Evolutionary conservation across 2,888 invertebrate species (phyloP), one percentile per base, ranked within the genome.

Genomic region (Amitus sp.): DNA sequence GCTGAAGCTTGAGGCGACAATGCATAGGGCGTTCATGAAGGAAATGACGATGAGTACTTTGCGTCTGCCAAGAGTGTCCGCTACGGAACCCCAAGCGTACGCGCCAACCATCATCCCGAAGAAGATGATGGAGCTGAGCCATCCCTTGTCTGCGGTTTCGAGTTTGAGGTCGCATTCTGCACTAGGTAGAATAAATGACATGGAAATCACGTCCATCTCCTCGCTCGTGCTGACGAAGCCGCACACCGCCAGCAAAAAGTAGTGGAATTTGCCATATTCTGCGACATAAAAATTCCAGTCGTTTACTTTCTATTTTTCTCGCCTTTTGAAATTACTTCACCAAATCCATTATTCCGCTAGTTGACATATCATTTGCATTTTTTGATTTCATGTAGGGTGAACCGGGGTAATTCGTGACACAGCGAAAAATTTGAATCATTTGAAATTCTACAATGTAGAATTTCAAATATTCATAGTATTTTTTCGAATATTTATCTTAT

Each of bases 71-170:
- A 93, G 83, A 49, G 93, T 89, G 85, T 96, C 96, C 64, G 95
- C 94, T 73, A 95, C 89, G 34, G 93, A 93, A 73, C 95, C 95
- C 95, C 95, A 95, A 72, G 91, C 88, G 84, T 95, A 95, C 60
- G 95, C 95, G 66, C 96, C 96, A 62, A 92, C 90, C 94, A 96
- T 94, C 95, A 96, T 96, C 56, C 94, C 94, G 85, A 89, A 88
- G 84, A 93, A 92, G 71, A 93, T 91, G 80, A 91, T 90, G 68
- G 91, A 90, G 84, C 91, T 93, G 71, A 90, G 87, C 88, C 88
- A 88, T 82, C 93, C 93, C 84, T 95, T 95, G 68, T 93, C 91
- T 73, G 90, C 88, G 52, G 95, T 94, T 78, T 91, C 90, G 74
- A 96, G 88, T 69, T 92, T 84, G 82, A 96, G 86, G 86, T 96